phyloP scores from a whole-genome alignment of 2,888 invertebrate genomes.

The Bellardia pandia region DNA sequence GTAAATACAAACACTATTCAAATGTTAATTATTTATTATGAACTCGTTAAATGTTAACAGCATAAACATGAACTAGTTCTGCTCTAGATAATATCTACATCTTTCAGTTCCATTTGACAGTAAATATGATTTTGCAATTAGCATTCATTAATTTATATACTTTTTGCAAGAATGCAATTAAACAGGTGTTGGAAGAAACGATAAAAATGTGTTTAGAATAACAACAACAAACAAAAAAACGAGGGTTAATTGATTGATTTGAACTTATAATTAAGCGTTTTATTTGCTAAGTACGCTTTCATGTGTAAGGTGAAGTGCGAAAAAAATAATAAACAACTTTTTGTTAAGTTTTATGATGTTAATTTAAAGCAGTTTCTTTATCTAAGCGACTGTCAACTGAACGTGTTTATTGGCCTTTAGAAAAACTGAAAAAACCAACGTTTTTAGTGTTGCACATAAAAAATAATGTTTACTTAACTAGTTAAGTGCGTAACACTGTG shows the following conservation, averaged over 20 bases:
- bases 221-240: no score
- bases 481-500: no score
- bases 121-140: conserved; percentile 62
- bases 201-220: neutral
- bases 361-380: conserved; percentile 27
- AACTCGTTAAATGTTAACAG: neutral
- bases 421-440: no score
- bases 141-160: neutral
- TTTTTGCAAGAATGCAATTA: neutral
- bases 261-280: conserved; percentile 47
- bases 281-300: neutral
- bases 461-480: no score
- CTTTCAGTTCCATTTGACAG: conserved; percentile 25
- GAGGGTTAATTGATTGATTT: conserved; percentile 60
- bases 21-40: conserved; percentile 3
- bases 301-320: neutral
- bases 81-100: neutral
- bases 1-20: neutral
- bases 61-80: neutral
- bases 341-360: conserved; percentile 4
- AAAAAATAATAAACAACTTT: neutral
- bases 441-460: no score
- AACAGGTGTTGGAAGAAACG: conserved; percentile 28
- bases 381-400: neutral
- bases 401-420: neutral